phyloP scores from a whole-genome alignment of 2,797 vertebrate species.

The Sphenopsis melanotis region DNA sequence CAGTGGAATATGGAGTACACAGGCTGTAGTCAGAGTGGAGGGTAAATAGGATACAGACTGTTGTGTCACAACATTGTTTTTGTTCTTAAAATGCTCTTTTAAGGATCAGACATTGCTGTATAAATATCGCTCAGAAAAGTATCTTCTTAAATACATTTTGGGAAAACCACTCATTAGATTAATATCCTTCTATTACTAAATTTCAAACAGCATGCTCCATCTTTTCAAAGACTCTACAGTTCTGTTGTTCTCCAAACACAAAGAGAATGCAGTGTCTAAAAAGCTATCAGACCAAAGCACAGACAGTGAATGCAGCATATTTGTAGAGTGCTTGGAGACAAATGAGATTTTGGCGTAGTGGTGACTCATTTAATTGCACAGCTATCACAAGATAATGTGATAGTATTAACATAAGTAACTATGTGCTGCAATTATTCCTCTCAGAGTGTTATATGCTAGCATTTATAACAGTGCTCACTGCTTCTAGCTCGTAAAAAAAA shows the following conservation, averaged over 20 bases:
- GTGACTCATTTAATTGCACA: conserved; percentile 62
- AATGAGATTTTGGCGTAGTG: conserved; percentile 43
- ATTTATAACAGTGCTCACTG: neutral
- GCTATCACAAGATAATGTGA: conserved; percentile 63
- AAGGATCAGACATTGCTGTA: neutral
- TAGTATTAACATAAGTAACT: conserved; percentile 62
- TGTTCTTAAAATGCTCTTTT: neutral
- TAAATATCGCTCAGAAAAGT: neutral
- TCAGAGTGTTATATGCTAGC: neutral
- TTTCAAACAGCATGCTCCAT: neutral
- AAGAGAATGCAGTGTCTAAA: conserved; percentile 24
- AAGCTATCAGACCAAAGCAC: conserved; percentile 23
- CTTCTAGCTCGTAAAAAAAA: conserved; percentile 20
- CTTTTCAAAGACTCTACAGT: neutral
- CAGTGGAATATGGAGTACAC: neutral
- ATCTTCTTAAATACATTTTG: neutral
- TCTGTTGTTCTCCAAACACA: conserved; percentile 44
- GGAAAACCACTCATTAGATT: conserved; percentile 23
- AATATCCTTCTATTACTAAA: conserved; percentile 1
- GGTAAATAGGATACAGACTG: neutral
- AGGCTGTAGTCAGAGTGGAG: neutral
- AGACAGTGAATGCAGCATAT: conserved; percentile 21
- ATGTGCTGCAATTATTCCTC: conserved; percentile 45
- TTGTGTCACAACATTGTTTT: neutral
- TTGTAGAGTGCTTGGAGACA: conserved; percentile 53